phyloP scores from a whole-genome alignment of 2,888 invertebrate species.

The Scaptomyza cyrtandrae region DNA sequence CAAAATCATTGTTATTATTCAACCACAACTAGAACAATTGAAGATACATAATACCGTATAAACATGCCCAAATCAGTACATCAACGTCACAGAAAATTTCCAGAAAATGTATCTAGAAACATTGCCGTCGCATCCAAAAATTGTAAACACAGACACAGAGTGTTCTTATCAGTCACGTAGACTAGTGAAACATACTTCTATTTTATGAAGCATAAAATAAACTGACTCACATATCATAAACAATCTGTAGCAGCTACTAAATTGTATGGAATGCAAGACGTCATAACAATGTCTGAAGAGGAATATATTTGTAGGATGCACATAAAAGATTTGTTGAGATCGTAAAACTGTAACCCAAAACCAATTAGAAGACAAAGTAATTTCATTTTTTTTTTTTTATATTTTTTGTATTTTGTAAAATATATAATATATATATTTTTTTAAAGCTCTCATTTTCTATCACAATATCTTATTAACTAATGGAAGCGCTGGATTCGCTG shows the following conservation, averaged over 20 bases:
- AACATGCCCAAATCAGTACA: no score
- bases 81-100: constrained; percentile 37
- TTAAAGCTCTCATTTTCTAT: constrained; percentile 71
- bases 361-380: constrained; percentile 43
- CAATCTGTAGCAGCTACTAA: constrained; percentile 34
- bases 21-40: neutral
- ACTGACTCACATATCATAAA: constrained; percentile 30
- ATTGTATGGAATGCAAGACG: constrained; percentile 28
- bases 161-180: constrained; percentile 52
- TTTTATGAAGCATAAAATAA: constrained; percentile 40
- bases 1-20: constrained; percentile 5
- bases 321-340: constrained; percentile 11
- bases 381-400: constrained; percentile 37
- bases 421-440: constrained; percentile 27
- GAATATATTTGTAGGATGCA: neutral
- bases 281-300: constrained; percentile 26
- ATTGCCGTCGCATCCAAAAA: neutral
- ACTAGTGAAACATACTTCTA: constrained; percentile 12
- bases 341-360: constrained; percentile 24
- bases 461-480: constrained; percentile 75
- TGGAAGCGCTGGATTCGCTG: constrained; percentile 73
- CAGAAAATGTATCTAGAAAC: constrained; percentile 36
- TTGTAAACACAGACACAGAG: neutral
- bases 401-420: constrained; percentile 55
- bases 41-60: no score